phyloP scores from a whole-genome alignment of 2,113 vertebrate species.

The Tetrao urogallus region DNA sequence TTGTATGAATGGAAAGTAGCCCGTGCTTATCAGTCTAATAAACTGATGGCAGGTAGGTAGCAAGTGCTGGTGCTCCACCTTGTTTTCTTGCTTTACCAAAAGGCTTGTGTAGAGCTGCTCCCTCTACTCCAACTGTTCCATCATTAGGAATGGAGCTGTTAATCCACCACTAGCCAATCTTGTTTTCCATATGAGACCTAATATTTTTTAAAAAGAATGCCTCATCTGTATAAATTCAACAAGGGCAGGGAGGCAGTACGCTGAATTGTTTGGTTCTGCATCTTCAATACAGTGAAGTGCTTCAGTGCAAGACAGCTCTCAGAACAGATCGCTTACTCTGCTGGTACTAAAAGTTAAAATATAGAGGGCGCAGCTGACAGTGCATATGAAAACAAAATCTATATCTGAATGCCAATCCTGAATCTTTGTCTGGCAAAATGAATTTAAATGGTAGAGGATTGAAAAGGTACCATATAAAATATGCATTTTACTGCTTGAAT shows the following conservation, averaged over 20 bases:
- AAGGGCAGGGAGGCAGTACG: background rate
- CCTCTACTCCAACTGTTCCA: background rate
- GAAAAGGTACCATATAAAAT: conserved; percentile 54
- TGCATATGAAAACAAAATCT: conserved; percentile 50
- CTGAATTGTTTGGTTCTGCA: background rate
- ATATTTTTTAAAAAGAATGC: background rate
- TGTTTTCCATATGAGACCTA: background rate
- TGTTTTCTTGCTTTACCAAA: background rate
- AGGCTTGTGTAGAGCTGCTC: background rate
- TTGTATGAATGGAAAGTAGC: background rate
- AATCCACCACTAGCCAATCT: background rate
- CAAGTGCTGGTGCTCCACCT: background rate
- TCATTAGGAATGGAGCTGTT: background rate
- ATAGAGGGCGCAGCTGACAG: conserved; percentile 30
- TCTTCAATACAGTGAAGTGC: background rate
- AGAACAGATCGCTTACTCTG: background rate
- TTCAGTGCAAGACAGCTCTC: background rate
- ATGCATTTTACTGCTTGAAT: conserved; percentile 62
- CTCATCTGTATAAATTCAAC: background rate
- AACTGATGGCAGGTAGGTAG: background rate
- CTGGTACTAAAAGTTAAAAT: conserved; percentile 53
- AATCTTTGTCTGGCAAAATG: conserved; percentile 54
- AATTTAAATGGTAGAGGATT: conserved; percentile 41
- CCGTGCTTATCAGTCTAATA: background rate
- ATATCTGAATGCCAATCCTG: conserved; percentile 30